These are phyloP conservation scores for Oreortyx pictus DNA, from an alignment of 2,797 vertebrate species.

Conservation along the genomic window DNA sequence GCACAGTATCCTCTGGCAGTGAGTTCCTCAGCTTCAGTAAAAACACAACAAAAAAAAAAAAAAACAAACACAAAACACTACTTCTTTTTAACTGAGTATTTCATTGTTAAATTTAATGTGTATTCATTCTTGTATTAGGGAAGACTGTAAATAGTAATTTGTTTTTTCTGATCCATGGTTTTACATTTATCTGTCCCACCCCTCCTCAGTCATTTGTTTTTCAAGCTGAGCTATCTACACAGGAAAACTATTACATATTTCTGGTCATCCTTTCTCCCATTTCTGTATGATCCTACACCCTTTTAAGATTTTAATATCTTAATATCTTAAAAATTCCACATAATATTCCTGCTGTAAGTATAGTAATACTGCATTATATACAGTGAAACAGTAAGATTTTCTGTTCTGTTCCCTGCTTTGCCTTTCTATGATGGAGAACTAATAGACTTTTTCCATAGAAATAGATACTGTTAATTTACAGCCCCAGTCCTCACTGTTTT, in stretches of 20 bases:
- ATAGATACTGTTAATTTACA: background rate
- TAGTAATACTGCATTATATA: background rate
- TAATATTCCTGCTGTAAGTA: background rate
- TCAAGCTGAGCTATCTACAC: background rate
- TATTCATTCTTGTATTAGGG: background rate
- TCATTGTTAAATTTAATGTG: background rate
- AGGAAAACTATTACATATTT: background rate
- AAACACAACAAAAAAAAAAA: background rate
- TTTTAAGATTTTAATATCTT: background rate
- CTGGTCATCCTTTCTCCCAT: background rate
- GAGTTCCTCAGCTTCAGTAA: background rate
- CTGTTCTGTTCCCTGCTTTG: background rate
- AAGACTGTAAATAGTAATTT: background rate
- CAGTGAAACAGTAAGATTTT: background rate
- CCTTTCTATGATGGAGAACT: background rate
- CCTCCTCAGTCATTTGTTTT: background rate
- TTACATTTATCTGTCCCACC: background rate
- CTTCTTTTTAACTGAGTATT: background rate
- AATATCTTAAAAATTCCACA: background rate
- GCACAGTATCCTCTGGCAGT: background rate
- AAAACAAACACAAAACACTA: background rate
- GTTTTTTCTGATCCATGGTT: background rate
- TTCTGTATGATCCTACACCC: background rate
- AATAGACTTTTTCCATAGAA: background rate
- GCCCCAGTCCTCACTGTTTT: background rate